Evolutionary conservation across 2,113 vertebrate genomes (phyloP), one percentile per base, ranked within the genome.

Genomic region (Corvus moneduloides): DNA sequence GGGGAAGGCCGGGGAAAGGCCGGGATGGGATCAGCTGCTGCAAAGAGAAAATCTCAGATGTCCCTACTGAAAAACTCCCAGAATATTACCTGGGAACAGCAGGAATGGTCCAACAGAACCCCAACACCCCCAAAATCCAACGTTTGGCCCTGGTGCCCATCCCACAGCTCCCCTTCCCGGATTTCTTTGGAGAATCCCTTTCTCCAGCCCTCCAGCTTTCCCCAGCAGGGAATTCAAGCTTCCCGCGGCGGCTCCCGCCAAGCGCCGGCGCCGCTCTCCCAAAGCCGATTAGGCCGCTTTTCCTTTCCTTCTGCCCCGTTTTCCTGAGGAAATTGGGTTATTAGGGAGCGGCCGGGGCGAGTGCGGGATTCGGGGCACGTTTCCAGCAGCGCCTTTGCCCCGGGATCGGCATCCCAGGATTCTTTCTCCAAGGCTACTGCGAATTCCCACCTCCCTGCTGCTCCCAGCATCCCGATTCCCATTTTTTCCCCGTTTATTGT

Each of bases 361-460:
- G 11, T 35, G 30, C 43, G 55, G 46, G 37, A 71, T 19, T 9
- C 0, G 6, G 20, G 66, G 37, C 55, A 44, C 10, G 0, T 13
- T 10, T 85, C 87, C 82, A 81, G 82, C 9, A 0, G 9, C 0
- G 1, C 79, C 73, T 89, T 68, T 55, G 59, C 46, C 85, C 41
- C 2, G 0, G 28, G 4, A 19, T 41, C 3, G 0, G 14, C 43
- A 7, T 55, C 80, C 80, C 2, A 0, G 8, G 58, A 56, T 10
- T 13, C 30, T 59, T 39, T 39, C 0, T 1, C 48, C 9, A 7
- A 41, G n/a, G 89, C 41, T 54, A 2, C 14, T 1, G n/a, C 10
- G 4, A 77, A 77, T 69, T 24, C 52, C 59, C 37, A 2, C 11
- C 79, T 35, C 43, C 73, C 71, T 7, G 71, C 81, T 18, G 74